These are phyloP conservation scores for Oenanthe oenanthe DNA, from an alignment of 2,113 vertebrate species.

Conservation along the genomic window DNA sequence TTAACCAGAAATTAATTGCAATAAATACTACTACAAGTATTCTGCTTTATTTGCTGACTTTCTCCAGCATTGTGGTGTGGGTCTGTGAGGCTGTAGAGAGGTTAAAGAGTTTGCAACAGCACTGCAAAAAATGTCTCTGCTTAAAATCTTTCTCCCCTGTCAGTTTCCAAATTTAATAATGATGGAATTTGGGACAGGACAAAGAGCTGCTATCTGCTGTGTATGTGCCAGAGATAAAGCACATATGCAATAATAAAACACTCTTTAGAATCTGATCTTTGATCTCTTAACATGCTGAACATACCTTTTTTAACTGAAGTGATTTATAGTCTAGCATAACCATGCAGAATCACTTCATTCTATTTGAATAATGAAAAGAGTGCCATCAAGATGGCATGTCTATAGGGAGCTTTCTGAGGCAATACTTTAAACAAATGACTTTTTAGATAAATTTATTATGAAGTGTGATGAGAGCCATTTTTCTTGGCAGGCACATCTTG, in stretches of 20 bases:
- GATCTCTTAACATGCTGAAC: constrained; percentile 59
- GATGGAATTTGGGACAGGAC: neutral
- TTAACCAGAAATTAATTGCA: neutral
- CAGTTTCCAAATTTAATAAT: neutral
- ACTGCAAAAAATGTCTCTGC: neutral
- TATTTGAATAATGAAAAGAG: constrained; percentile 72
- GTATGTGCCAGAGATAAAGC: constrained; percentile 8
- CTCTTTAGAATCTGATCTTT: constrained; percentile 35
- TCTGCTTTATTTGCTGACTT: neutral
- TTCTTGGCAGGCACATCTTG: constrained; percentile 18
- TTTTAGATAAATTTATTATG: constrained; percentile 67
- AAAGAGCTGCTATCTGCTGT: neutral
- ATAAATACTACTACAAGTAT: rapidly evolving
- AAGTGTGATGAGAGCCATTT: constrained; percentile 56
- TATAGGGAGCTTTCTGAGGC: constrained; percentile 46
- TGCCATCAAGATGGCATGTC: constrained; percentile 54
- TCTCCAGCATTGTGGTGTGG: neutral
- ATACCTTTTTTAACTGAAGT: constrained; percentile 23
- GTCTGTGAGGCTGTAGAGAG: neutral
- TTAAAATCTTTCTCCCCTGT: neutral
- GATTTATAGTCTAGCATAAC: constrained; percentile 65
- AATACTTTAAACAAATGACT: constrained; percentile 67
- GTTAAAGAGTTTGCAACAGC: neutral
- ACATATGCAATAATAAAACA: neutral
- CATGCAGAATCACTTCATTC: constrained; percentile 68